phyloP scores from a whole-genome alignment of 1,140 invertebrate species.

The Yoshiicerus persimilis region DNA sequence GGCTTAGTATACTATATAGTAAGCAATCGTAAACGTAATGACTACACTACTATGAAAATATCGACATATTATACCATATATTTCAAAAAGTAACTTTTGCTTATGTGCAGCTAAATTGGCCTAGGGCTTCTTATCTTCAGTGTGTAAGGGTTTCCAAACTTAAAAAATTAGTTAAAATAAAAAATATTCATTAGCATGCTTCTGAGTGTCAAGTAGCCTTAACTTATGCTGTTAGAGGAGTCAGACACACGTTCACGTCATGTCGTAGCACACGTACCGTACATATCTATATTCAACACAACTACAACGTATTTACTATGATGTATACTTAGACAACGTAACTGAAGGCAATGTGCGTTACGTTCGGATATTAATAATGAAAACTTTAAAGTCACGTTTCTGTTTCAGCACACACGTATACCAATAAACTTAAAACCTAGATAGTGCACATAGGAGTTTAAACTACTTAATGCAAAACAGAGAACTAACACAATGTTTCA shows the following conservation, averaged over 20 bases:
- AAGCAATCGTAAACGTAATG: background rate
- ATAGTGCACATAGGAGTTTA: background rate
- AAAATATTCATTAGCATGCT: slow-evolving; percentile 23
- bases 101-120: background rate
- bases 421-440: no score
- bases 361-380: background rate
- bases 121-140: background rate
- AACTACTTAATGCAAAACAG: no score
- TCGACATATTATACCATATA: no score
- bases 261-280: background rate
- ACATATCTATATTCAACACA: background rate
- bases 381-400: background rate
- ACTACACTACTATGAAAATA: background rate
- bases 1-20: background rate
- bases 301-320: background rate
- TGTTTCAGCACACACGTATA: background rate
- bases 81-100: background rate
- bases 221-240: background rate
- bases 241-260: background rate
- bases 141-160: background rate
- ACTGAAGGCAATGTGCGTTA: no score
- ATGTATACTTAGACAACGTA: background rate
- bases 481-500: background rate
- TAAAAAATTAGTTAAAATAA: slow-evolving; percentile 24
- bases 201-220: background rate